Base-by-base conservation (phyloP, 2,113 vertebrate genomes). In the Phasianus colchicus region DNA sequence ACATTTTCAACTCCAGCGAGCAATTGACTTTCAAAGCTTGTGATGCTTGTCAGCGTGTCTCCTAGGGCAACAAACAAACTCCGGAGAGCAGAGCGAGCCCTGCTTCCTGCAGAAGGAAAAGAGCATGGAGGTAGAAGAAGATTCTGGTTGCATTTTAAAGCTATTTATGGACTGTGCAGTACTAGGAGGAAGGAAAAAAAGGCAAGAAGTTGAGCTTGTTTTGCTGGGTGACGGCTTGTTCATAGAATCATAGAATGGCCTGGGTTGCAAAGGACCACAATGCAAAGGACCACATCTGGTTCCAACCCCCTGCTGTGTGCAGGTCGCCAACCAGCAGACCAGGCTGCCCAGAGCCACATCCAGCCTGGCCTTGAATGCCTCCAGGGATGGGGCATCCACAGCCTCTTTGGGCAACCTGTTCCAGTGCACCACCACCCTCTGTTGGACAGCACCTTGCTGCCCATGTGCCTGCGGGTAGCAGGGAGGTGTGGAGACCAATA, bases 1-100 rank as follows among this genome's bases (percentile, higher is more conserved):
- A 97, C 91, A 95, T 96, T 98, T 98, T 97, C 96, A 57, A 96
- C 98, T 98, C 97, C 90, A 90, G 94, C 34, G 95, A 98, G 95
- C 97, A 96, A 97, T 97, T 86, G 94, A 95, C 96, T 95, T 64
- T 86, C 93, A 83, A 74, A 97, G 94, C 92, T 88, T 52, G 60
- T 90, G 96, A 94, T 93, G 87, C 94, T 96, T 96, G 75, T 52
- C 83, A 50, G 95, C 88, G 73, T 73, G 89, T 75, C 81, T 96
- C 95, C 66, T 60, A 90, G 92, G 92, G 96, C 96, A 94, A 88
- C 85, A 72, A 88, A 81, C 83, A 91, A 93, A 95, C 96, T 88
- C 96, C 63, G 60, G 92, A 93, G 96, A 97, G 95, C 63, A 81
- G 92, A 76, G 93, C 76, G 86, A 97, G 97, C 97, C 67, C 40